Evolutionary conservation across 2,113 vertebrate species (phyloP), one percentile per base, ranked within the genome.

Genomic region (Hepsetus odoe): DNA sequence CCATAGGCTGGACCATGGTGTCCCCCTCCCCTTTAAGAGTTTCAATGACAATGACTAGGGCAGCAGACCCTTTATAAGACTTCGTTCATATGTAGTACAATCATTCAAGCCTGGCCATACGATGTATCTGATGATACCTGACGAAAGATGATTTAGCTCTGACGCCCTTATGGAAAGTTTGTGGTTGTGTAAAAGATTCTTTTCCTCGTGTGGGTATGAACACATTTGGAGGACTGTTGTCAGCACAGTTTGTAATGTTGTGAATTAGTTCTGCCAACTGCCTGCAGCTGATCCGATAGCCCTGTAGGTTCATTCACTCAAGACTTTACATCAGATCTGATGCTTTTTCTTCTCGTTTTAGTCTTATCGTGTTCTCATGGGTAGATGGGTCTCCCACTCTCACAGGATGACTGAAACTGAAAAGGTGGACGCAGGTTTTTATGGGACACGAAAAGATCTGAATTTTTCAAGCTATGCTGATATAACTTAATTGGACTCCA

Each of bases 1-100:
- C 58, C 28, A 42, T 65, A 65, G 74, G 76, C 74, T 81, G 74
- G 70, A 67, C 32, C 56, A 61, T 53, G 30, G 24, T 66, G 49
- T 38, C 33, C 70, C 24, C 30, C 22, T 42, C 69, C 24, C 30
- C 22, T 42, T 62, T 6, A 5, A 49, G 22, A 81, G 80, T 70
- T 72, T 76, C 46, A 77, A 56, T 80, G 88, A 85, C 84, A 22
- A 81, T 75, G 87, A 80, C 66, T 82, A 87, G 88, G 89, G 89
- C 89, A 90, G 88, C 85, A 90, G 85, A 90, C 67, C 58, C 70
- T 55, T 85, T 49, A n/a, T 5, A 49, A 13, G 51, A 55, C 51
- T 74, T 33, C n/a, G 4, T 73, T 73, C 55, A 46, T 2, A 26
- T 62, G 40, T 59, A 65, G 61, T 59, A 20, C 58, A 64, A 32